Evolutionary conservation across 2,113 vertebrate genomes (phyloP).

Genomic region (Xiphias gladius): DNA sequence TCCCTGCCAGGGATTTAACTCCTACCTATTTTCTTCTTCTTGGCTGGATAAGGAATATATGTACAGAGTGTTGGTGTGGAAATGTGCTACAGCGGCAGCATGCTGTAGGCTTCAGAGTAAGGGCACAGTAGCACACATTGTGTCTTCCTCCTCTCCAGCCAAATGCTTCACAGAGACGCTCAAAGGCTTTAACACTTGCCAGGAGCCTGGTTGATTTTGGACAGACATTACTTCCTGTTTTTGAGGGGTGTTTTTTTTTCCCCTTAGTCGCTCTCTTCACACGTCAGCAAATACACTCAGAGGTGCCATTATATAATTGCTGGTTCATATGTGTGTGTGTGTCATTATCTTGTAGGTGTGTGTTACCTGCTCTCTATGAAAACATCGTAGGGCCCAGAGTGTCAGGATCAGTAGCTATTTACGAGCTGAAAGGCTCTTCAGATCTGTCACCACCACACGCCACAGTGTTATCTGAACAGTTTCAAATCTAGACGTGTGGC

Average conservation of each 20-base stretch:
- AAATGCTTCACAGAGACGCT: slow-evolving; percentile 60
- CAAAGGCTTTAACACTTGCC: slow-evolving; percentile 54
- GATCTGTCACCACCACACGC: slow-evolving; percentile 47
- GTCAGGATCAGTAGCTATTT: slow-evolving; percentile 52
- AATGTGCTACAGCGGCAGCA: slow-evolving; percentile 48
- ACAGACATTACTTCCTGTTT: slow-evolving; percentile 40
- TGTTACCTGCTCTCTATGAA: slow-evolving; percentile 6
- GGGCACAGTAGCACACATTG: slow-evolving; percentile 69
- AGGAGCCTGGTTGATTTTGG: slow-evolving; percentile 61
- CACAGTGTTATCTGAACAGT: slow-evolving; percentile 40
- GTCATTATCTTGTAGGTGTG: slow-evolving; percentile 15
- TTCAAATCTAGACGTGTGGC: slow-evolving; percentile 57
- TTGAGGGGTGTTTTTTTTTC: slow-evolving; percentile 18
- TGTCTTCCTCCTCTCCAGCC: slow-evolving; percentile 55
- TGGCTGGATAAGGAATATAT: slow-evolving; percentile 21
- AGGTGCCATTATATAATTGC: slow-evolving; percentile 45
- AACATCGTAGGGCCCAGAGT: slow-evolving; percentile 37
- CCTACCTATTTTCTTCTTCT: slow-evolving; percentile 1
- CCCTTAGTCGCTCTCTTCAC: slow-evolving; percentile 39
- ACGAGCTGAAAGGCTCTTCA: slow-evolving; percentile 54
- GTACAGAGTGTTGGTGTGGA: slow-evolving; percentile 46
- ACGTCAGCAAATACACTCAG: slow-evolving; percentile 56
- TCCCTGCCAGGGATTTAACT: slow-evolving; percentile 19
- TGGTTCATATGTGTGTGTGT: slow-evolving; percentile 23
- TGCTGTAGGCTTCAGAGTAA: slow-evolving; percentile 47